These are phyloP conservation scores for Exaiptasia diaphana DNA, from an alignment of 64 coral and sea anemone genomes.

Conservation along the genomic window DNA sequence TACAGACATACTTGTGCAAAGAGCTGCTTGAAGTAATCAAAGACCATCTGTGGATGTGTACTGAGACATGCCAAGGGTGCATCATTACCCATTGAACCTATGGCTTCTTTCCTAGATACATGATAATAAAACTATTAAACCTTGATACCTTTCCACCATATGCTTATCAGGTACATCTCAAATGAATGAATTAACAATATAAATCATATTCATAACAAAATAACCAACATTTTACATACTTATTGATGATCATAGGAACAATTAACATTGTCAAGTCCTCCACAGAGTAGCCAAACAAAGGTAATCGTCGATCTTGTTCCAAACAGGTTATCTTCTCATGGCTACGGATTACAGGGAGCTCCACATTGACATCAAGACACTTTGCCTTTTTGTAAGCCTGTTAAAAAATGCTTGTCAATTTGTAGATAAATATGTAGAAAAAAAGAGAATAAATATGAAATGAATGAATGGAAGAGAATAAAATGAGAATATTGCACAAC, in stretches of 20 bases:
- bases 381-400: constrained; percentile 45
- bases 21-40: constrained; percentile 96
- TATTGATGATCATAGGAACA: constrained; percentile 88
- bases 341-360: constrained; percentile 56
- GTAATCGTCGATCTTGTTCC: constrained; percentile 69
- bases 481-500: too few relatives aligned
- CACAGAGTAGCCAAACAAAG: constrained; percentile 89
- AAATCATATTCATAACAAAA: too few relatives aligned
- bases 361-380: constrained; percentile 3
- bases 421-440: too few relatives aligned
- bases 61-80: constrained; percentile 82
- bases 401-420: too few relatives aligned
- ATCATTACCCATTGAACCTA: constrained; percentile 97
- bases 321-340: constrained; percentile 43
- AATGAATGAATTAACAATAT: too few relatives aligned
- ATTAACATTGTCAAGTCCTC: constrained; percentile 87
- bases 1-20: constrained; percentile 82
- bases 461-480: too few relatives aligned
- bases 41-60: constrained; percentile 77
- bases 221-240: too few relatives aligned
- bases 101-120: constrained; percentile 73
- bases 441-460: too few relatives aligned
- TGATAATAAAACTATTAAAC: too few relatives aligned
- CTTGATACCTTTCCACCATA: too few relatives aligned
- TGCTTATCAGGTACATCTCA: too few relatives aligned